Evolutionary conservation across 2,113 vertebrate species (phyloP).

Genomic region (Ginglymostoma cirratum): DNA sequence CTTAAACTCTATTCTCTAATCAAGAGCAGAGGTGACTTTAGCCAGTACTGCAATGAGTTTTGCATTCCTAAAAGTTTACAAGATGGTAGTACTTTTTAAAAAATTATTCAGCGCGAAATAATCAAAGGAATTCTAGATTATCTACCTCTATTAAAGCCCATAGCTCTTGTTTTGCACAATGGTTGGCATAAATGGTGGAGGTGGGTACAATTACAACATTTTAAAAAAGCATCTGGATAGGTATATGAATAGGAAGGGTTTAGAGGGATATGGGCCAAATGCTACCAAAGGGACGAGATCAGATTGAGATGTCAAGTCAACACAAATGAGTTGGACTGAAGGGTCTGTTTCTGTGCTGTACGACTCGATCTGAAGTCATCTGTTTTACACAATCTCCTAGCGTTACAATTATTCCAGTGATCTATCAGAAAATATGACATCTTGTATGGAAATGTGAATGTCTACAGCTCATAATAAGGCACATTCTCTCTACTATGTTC

Average conservation of each 20-base stretch:
- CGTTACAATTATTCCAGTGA: neutral
- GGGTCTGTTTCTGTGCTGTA: no score
- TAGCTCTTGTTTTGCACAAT: neutral
- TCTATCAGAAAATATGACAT: neutral
- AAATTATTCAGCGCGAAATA: neutral
- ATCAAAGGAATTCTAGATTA: neutral
- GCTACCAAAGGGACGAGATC: no score
- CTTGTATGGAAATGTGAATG: neutral
- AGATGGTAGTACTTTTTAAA: neutral
- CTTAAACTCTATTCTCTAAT: neutral
- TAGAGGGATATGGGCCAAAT: no score
- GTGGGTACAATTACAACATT: no score
- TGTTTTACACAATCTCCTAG: neutral
- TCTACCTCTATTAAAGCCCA: neutral
- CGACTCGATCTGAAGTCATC: no score
- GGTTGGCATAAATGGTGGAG: neutral
- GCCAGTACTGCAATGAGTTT: neutral
- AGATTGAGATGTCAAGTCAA: no score
- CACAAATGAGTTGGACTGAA: no score
- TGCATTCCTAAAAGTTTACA: neutral
- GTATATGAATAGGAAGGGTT: no score
- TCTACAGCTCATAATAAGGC: neutral
- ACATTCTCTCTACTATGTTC: neutral
- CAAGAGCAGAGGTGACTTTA: neutral
- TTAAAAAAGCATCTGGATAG: no score